Evolutionary conservation across 2,797 vertebrate species (phyloP), one percentile per base, ranked within the genome.

Genomic region (Macroramphosus scolopax): DNA sequence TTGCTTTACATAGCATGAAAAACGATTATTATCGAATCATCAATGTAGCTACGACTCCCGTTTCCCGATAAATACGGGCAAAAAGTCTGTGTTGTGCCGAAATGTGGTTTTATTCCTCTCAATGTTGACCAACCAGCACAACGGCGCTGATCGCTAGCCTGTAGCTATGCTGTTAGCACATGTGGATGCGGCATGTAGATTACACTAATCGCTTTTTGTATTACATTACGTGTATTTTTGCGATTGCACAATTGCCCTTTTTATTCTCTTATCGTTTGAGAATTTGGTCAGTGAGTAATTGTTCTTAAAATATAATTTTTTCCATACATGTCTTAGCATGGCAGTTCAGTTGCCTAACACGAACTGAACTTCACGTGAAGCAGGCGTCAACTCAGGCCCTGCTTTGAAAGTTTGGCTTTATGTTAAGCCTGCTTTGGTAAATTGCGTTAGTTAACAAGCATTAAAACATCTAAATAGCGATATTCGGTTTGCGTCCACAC

Each of bases 111-210:
- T 68, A 73, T 72, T 14, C 3, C 34, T 2, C 4, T 1, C 3
- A 71, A 25, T 30, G 22, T 51, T 24, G 1, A 16, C 18, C 18
- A 6, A 4, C 22, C 43, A 16, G 6, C 14, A 35, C 44, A 51
- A 20, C 56, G 29, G 17, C 52, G 35, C 50, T 5, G 30, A 37
- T 57, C 41, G 13, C 49, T 86, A 84, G 78, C 83, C 57, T 78
- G 44, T 40, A 11, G 68, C 62, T 82, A 78, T 6, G 40, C 2
- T 5, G 20, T 8, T 81, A 80, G 72, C 78, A 66, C 85, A 63
- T 83, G 84, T 81, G 75, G 74, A 78, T 54, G 54, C 62, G 54
- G 75, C 75, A 50, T 56, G 78, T 59, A 36, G 53, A 30, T 9
- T 29, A 22, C 15, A 8, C 6, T 1, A 3, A 7, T 6, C 14